Evolutionary conservation across 2,888 invertebrate species (phyloP), one percentile per base, ranked within the genome.

Genomic region (Stramonita haemastoma): DNA sequence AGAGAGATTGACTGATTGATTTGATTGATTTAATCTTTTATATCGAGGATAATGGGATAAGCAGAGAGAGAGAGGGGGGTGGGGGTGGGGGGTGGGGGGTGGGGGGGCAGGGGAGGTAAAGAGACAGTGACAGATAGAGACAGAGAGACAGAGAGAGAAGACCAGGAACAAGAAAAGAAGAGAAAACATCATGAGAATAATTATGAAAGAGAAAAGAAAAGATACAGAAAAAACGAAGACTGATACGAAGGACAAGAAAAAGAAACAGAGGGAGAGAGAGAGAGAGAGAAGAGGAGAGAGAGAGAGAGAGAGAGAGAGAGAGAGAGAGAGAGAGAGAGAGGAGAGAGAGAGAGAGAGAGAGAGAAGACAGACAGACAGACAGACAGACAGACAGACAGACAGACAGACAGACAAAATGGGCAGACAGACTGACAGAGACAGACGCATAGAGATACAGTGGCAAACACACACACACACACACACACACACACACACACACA

Each of bases 361-460:
- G 83, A 83, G 15, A 83, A 8, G 32, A 17, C 19, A 32, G 32
- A 83, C 17, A 83, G 83, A 83, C 13, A 83, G 5, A 83, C 13
- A 83, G 32, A 83, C 4, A 83, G 32, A 83, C n/a, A 83, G 32
- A 83, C 13, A 83, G 83, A 83, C 46, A n/a, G n/a, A n/a, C n/a
- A n/a, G n/a, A 83, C 32, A 83, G n/a, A n/a, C n/a, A n/a, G n/a
- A n/a, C n/a, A n/a, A n/a, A n/a, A n/a, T n/a, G n/a, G n/a, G n/a
- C n/a, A n/a, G n/a, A n/a, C n/a, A n/a, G n/a, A n/a, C n/a, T n/a
- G n/a, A n/a, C n/a, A n/a, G 34, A 83, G 83, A 83, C 46, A 83
- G 83, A 83, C 13, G n/a, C n/a, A n/a, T n/a, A n/a, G n/a, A n/a
- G n/a, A n/a, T n/a, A n/a, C n/a, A n/a, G n/a, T n/a, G n/a, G n/a